These are phyloP conservation scores for Conus ventricosus DNA, from an alignment of 1,140 invertebrate genomes.

Conservation along the genomic window DNA sequence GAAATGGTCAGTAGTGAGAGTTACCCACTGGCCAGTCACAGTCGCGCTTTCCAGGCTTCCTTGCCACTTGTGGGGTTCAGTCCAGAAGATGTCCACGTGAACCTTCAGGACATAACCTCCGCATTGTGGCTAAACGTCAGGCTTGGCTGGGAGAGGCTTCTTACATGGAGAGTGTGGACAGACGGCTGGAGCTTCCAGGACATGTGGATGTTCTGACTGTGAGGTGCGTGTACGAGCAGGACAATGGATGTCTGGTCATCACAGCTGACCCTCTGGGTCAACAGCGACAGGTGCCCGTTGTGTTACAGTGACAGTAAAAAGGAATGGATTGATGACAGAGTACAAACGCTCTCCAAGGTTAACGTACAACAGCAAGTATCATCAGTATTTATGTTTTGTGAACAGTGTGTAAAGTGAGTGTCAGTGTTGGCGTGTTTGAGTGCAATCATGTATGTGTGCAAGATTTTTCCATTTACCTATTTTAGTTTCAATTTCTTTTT, in stretches of 20 bases:
- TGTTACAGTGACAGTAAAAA: not conserved
- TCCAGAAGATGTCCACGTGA: not conserved
- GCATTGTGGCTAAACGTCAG: not conserved
- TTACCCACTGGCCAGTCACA: no score
- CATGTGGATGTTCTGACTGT: not conserved
- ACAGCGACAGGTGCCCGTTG: constrained; percentile 1
- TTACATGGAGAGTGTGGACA: not conserved
- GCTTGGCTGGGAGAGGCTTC: not conserved
- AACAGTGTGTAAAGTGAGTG: no score
- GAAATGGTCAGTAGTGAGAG: not conserved
- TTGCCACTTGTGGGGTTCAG: not conserved
- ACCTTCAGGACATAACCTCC: not conserved
- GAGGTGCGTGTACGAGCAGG: not conserved
- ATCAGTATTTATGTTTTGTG: no score
- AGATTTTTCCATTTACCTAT: no score
- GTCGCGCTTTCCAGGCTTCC: not conserved
- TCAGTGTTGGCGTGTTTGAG: no score
- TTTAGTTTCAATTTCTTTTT: no score
- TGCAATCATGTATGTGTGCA: no score
- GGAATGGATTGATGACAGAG: not conserved
- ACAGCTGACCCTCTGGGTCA: not conserved
- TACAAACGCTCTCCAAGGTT: not conserved
- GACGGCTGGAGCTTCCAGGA: not conserved
- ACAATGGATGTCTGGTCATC: constrained; percentile 1
- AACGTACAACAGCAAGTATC: not conserved